Evolutionary conservation across 2,888 invertebrate genomes (phyloP), one percentile per base, ranked within the genome.

Genomic region (Abscondita cerata): DNA sequence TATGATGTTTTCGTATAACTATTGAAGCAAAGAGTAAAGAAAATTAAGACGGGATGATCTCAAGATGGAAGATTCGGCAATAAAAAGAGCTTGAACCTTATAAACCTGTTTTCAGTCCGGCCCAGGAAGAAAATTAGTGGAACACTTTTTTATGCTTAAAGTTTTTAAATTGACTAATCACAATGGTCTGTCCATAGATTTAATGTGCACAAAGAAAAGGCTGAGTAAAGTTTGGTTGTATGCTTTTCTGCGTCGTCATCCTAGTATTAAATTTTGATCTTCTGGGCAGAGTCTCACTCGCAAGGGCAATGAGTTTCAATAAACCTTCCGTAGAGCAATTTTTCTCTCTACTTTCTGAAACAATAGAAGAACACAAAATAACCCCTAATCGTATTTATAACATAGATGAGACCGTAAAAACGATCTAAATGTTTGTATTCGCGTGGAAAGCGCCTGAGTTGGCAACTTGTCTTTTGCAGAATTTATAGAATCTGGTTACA

Each of bases 401-500:
- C n/a, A n/a, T n/a, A n/a, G n/a, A n/a, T n/a, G n/a, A n/a, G n/a
- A n/a, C n/a, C n/a, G n/a, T n/a, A n/a, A n/a, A n/a, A n/a, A n/a
- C n/a, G n/a, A n/a, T n/a, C n/a, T n/a, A n/a, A n/a, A n/a, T 41
- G 41, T 25, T 44, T 53, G 16, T 53, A 41, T 31, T 12, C 25
- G 2, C 25, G 44, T 31, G 53, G 53, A 44, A 41, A 40, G 12
- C 47, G 56, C 56, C 54, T n/a, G 54, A 54, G 41, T 60, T n/a
- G 60, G 47, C 13, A 1, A 12, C n/a, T 38, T 55, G 13, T 36
- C 55, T 15, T 47, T 68, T 13, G 56, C 50, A 31, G 57, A 57
- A 51, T 16, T 50, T 19, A 51, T 50, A 52, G 52, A n/a, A 18
- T 52, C 19, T 67, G 13, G 66, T n/a, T n/a, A n/a, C n/a, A n/a